These are phyloP conservation scores for Drosophila gaucha DNA, from an alignment of 2,888 invertebrate species.

Conservation along the genomic window DNA sequence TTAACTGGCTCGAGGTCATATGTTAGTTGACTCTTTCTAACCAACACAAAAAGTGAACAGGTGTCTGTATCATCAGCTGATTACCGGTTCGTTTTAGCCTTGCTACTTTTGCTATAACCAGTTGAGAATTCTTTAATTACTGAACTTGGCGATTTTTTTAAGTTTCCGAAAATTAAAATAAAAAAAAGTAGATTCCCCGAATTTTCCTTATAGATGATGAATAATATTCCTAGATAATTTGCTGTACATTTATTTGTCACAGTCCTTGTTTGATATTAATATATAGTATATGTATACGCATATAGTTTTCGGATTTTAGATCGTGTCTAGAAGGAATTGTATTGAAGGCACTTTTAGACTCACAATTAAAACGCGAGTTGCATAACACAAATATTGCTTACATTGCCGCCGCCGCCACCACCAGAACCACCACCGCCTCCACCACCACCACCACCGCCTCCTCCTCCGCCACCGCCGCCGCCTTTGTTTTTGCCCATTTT, in stretches of 20 bases:
- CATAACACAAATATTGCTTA: slow-evolving; percentile 84
- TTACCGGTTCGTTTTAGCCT: too few relatives aligned
- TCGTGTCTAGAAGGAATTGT: background rate
- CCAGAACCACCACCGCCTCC: slow-evolving; percentile 51
- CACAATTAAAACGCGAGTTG: slow-evolving; percentile 71
- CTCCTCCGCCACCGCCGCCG: slow-evolving; percentile 70
- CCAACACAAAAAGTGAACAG: too few relatives aligned
- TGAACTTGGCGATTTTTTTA: too few relatives aligned
- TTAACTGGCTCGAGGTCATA: too few relatives aligned
- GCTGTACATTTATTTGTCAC: background rate
- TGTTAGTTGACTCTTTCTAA: too few relatives aligned
- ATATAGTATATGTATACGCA: too few relatives aligned
- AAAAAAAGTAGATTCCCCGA: too few relatives aligned
- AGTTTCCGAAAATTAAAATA: background rate
- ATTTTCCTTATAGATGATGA: background rate
- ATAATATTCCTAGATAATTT: background rate
- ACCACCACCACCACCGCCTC: slow-evolving; percentile 57
- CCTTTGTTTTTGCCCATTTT: slow-evolving; percentile 83
- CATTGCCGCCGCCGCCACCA: slow-evolving; percentile 79
- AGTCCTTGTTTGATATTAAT: background rate
- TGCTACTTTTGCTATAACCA: too few relatives aligned
- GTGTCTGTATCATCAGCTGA: too few relatives aligned
- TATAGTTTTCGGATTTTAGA: background rate
- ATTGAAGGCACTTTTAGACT: slow-evolving; percentile 46
- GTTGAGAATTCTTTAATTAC: too few relatives aligned